These are phyloP conservation scores for Cyphomyrmex costatus DNA, from an alignment of 1,140 invertebrate genomes.

Conservation along the genomic window DNA sequence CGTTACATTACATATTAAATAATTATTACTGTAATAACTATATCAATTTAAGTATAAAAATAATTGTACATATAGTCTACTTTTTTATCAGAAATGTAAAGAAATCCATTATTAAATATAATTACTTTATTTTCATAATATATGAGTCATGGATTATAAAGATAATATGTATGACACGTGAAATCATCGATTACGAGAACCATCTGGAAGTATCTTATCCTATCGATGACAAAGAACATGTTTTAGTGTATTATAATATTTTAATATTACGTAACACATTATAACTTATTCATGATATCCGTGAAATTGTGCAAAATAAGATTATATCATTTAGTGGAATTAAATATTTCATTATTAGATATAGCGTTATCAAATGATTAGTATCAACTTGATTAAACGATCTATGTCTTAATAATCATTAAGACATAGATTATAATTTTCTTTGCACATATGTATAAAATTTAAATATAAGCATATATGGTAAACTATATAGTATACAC, in stretches of 20 bases:
- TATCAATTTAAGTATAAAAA: background rate
- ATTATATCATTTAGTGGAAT: background rate
- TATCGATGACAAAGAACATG: background rate
- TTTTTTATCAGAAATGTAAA: background rate
- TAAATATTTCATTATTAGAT: background rate
- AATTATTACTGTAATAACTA: background rate
- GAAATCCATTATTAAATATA: background rate
- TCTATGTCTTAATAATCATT: no score
- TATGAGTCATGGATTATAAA: conserved; percentile 5
- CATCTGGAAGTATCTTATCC: conserved; percentile 29
- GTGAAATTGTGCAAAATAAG: background rate
- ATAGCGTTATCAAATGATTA: background rate
- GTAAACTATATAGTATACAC: background rate
- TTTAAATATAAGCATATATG: background rate
- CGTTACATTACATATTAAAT: background rate
- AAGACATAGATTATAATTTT: background rate
- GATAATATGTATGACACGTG: conserved; percentile 7
- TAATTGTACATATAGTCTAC: no score
- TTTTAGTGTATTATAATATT: background rate
- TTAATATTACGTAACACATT: conserved; percentile 29
- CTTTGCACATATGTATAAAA: background rate
- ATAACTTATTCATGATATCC: conserved; percentile 12
- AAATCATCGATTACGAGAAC: conserved; percentile 24
- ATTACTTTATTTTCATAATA: background rate
- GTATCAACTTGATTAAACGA: background rate